Conservation (phyloP, 2,797 vertebrate species). For the Microchirus variegatus region DNA sequence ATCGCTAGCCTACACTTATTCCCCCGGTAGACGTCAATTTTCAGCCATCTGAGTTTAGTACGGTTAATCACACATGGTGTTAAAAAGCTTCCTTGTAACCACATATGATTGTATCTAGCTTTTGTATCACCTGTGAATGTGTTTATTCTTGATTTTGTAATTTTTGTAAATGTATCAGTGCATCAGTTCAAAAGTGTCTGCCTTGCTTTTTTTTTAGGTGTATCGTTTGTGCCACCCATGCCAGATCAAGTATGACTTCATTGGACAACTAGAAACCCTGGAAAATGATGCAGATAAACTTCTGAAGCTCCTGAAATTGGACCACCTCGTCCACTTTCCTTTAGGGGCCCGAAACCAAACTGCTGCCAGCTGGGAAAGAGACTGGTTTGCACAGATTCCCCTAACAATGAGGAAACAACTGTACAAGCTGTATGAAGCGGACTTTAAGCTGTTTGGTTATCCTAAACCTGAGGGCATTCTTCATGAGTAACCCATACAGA, state of each 20-base stretch:
- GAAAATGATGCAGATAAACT: constrained; percentile 90
- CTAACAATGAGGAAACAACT: constrained; percentile 86
- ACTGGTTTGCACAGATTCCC: constrained; percentile 92
- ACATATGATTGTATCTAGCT: no score
- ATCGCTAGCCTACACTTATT: not conserved
- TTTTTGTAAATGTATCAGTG: not conserved
- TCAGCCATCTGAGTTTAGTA: no score
- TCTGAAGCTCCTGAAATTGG: constrained; percentile 88
- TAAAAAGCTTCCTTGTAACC: no score
- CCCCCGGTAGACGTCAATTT: no score
- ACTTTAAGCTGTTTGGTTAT: constrained; percentile 95
- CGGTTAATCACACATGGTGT: no score
- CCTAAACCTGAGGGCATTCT: constrained; percentile 86
- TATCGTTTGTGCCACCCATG: constrained; percentile 94
- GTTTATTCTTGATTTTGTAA: not conserved
- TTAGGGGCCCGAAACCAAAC: constrained; percentile 89
- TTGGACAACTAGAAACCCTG: constrained; percentile 92
- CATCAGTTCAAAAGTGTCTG: not conserved
- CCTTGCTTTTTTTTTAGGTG: constrained; percentile 53
- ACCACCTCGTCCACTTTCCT: constrained; percentile 88
- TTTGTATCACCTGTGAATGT: no score
- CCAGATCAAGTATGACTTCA: constrained; percentile 96
- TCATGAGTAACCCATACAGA: constrained; percentile 38
- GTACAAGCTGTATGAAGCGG: constrained; percentile 92
- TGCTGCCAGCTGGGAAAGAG: constrained; percentile 90